Percentiles rank a stretch among this genome's conserved stretches.
Evolutionary conservation across 2,888 invertebrate species (phyloP).

Genomic region (Leucoma salicis): DNA sequence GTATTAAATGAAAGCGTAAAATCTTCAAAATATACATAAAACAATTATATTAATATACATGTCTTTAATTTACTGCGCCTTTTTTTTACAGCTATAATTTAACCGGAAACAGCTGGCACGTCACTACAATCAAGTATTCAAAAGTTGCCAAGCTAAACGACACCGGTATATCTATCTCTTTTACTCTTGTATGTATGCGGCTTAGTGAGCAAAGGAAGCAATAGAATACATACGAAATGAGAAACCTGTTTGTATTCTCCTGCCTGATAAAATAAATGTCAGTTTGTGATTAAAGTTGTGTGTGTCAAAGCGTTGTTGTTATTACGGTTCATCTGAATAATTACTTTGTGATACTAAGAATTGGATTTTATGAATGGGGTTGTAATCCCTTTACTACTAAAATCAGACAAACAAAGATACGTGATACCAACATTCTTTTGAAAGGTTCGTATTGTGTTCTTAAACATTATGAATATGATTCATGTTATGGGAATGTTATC

Average conservation of each 20-base stretch:
- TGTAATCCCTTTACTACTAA: conserved; percentile 36
- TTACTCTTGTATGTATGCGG: conserved; percentile 18
- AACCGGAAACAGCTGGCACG: conserved; percentile 51
- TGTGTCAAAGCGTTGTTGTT: conserved; percentile 80
- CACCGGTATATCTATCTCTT: conserved; percentile 45
- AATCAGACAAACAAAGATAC: conserved; percentile 32
- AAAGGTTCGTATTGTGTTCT: conserved; percentile 53
- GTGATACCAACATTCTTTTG: conserved; percentile 31
- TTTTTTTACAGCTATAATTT: not conserved
- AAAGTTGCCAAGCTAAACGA: conserved; percentile 29
- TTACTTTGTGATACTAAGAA: conserved; percentile 44
- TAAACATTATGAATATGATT: conserved; percentile 61
- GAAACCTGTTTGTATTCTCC: too few species aligned
- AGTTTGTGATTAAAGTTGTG: conserved; percentile 56
- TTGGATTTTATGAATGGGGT: conserved; percentile 59
- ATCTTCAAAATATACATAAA: too few species aligned
- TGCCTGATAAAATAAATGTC: conserved; percentile 45
- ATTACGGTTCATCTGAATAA: conserved; percentile 56
- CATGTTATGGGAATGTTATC: conserved; percentile 72
- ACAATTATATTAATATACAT: too few species aligned
- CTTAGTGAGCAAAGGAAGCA: conserved; percentile 23
- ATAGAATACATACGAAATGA: conserved; percentile 23
- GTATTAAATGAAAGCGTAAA: too few species aligned
- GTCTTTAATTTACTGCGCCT: too few species aligned
- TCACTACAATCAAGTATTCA: conserved; percentile 26